Base-by-base conservation (phyloP, 2,888 invertebrate species). In the Taenaris catops region DNA sequence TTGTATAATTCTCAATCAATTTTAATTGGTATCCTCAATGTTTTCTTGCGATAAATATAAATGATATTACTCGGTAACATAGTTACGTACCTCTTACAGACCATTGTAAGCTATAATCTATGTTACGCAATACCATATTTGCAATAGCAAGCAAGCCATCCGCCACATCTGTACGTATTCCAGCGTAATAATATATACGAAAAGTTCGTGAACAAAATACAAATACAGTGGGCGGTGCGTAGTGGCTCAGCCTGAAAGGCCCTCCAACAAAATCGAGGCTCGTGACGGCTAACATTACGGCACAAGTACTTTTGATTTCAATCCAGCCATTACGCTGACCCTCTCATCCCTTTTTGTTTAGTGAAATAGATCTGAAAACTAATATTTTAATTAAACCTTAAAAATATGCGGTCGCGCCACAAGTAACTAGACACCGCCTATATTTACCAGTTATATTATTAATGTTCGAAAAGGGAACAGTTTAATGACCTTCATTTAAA, bases 151-250 rank as follows among this genome's bases (percentile, higher is more conserved):
- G 21, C 14, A 29, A 33, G 16, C 33, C 28, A 33, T 69, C 63
- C 58, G 67, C 60, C 61, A 62, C 67, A 66, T 71, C 58, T 73
- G 67, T 70, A 73, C 64, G 60, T 43, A 51, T 42, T 60, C 67
- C 61, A 60, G 63, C 63, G 59, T 68, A 73, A 79, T 81, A 81
- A 81, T 74, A 72, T 78, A 83, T 80, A 76, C 79, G 60, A 55
- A 67, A 70, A 71, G 71, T 79, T 75, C 78, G 80, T 74, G 80
- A 70, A 76, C 74, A 63, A 75, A 80, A 81, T 80, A 80, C 71
- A 76, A 80, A 81, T 70, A 75, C 56, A 59, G 56, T 51, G 68
- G 65, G 63, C 36, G 60, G 68, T 41, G 53, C 68, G 61, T 60
- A 72, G 69, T 64, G 64, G 63, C 61, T 58, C 60, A 61, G 64